Percentiles rank a stretch among this genome's conserved stretches.
These are phyloP conservation scores for Papilio machaon DNA, from an alignment of 1,140 invertebrate genomes.

Conservation along the genomic window DNA sequence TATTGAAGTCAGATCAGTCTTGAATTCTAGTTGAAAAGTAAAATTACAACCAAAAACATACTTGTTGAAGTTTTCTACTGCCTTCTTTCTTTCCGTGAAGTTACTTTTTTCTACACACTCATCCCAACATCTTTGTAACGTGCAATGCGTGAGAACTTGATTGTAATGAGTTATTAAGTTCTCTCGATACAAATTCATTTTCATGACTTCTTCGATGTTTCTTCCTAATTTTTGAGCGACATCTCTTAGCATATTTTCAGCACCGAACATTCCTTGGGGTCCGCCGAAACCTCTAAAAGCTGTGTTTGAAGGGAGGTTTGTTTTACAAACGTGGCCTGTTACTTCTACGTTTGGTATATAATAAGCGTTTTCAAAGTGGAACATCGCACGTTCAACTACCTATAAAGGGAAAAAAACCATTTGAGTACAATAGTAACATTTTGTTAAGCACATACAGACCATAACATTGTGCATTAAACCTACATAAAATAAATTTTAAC, in stretches of 20 bases:
- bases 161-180: constrained; percentile 91
- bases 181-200: constrained; percentile 91
- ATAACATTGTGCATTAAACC: neutral
- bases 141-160: constrained; percentile 89
- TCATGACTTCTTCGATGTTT: constrained; percentile 74
- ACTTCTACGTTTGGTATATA: constrained; percentile 87
- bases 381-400: constrained; percentile 90
- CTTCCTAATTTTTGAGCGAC: constrained; percentile 88
- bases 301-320: constrained; percentile 94
- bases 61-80: constrained; percentile 89
- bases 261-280: constrained; percentile 94
- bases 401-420: constrained; percentile 62
- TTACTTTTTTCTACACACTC: constrained; percentile 89
- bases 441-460: neutral
- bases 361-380: constrained; percentile 91
- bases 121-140: constrained; percentile 90
- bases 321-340: constrained; percentile 88
- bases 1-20: neutral
- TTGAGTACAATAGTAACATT: neutral
- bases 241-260: constrained; percentile 89
- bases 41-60: constrained; percentile 59
- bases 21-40: too few species aligned
- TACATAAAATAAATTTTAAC: constrained; percentile 51
- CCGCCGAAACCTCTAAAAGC: constrained; percentile 95
- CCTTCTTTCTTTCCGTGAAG: constrained; percentile 83